Evolutionary conservation across 2,888 invertebrate genomes (phyloP), one percentile per base, ranked within the genome.

Genomic region (Eueremaeus valkanovi): DNA sequence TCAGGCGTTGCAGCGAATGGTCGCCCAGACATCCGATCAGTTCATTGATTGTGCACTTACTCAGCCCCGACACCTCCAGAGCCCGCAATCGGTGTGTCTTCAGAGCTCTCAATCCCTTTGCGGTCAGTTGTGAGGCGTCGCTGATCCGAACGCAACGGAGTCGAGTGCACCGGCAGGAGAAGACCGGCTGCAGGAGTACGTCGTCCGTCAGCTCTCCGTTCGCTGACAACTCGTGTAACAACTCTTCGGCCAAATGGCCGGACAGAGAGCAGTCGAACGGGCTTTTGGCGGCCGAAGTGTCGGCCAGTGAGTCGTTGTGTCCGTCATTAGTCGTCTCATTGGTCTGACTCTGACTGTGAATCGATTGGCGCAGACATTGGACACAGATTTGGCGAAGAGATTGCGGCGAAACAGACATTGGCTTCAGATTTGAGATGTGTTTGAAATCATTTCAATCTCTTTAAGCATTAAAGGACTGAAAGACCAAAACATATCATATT

Each of bases 21-120:
- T 88, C 88, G 74, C 87, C 87, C 76, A 90, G 83, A 82, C 88
- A 89, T 77, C 87, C 87, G 79, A 89, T 87, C 76, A 88, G 84
- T 81, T 88, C 88, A 81, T 87, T 87, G 74, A 88, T 86, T 58
- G 87, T 85, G 13, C 87, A 85, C 78, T 86, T 86, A 21, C 21
- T 81, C 78, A 89, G 83, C 77, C 87, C 86, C 76, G 86, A 85
- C 74, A 87, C 87, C 82, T 88, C 88, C 78, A 90, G 83, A 81
- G 88, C 86, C 61, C 85, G 83, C 75, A 90, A 86, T 82, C 88
- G 88, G 82, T 90, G 90, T 76, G 87, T 85, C 78, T 85, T 86
- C 66, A 90, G 83, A 73, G 88, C 85, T 78, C 86, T 85, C 74
- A 90, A 83, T 21, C 89, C 89, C 79, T 85, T 86, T 27, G 85